A percentile compares a stretch with the other conserved stretches of the same genome.
These are phyloP conservation scores for Heliconius ethilla DNA, from an alignment of 2,888 invertebrate genomes.

Conservation along the genomic window DNA sequence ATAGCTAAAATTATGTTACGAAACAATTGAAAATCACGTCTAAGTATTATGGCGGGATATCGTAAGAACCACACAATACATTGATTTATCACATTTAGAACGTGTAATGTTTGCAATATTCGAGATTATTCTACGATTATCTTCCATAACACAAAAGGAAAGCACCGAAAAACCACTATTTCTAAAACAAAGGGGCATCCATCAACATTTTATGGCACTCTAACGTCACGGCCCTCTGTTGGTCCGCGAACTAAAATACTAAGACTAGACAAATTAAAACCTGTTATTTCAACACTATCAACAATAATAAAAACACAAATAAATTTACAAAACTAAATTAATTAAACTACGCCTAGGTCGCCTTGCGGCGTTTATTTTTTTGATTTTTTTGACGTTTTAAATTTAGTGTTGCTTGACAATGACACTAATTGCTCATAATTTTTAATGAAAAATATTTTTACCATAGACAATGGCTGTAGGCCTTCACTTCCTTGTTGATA, in stretches of 20 bases:
- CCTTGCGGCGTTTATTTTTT: conserved; percentile 64
- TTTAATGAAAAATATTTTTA: conserved; percentile 56
- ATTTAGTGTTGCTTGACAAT: conserved; percentile 77
- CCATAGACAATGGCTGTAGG: conserved; percentile 50
- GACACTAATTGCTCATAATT: conserved; percentile 76
- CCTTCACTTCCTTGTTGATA: conserved; percentile 27
- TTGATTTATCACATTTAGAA: conserved; percentile 20
- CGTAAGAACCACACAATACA: conserved; percentile 15
- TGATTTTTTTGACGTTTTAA: conserved; percentile 76
- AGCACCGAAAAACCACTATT: conserved; percentile 56
- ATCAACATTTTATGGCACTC: conserved; percentile 74
- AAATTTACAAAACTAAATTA: conserved; percentile 75
- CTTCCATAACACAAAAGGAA: conserved; percentile 34
- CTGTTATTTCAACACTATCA: conserved; percentile 59
- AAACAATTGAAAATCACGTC: conserved; percentile 34
- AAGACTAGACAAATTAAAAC: conserved; percentile 75
- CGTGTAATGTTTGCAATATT: background rate
- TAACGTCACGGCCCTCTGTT: conserved; percentile 63
- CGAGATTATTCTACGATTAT: conserved; percentile 25
- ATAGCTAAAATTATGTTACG: conserved; percentile 49
- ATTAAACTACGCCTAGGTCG: conserved; percentile 56
- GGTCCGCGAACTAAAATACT: conserved; percentile 61
- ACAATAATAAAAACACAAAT: conserved; percentile 70
- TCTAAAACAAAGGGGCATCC: conserved; percentile 73
- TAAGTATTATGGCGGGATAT: conserved; percentile 45